Evolutionary conservation across 2,888 invertebrate genomes (phyloP).

Genomic region (Amiota communis): DNA sequence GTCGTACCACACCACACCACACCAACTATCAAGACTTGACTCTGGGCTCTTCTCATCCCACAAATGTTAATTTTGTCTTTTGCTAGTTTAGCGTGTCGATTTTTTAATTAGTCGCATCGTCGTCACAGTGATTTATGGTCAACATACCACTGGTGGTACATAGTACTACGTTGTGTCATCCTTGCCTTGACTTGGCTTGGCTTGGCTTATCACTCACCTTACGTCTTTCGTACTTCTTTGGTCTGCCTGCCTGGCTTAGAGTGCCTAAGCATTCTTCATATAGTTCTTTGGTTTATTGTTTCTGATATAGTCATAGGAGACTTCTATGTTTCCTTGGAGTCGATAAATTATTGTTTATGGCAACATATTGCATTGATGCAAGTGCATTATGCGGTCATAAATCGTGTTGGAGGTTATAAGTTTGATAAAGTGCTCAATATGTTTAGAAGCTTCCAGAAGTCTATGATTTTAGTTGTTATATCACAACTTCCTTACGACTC

Average conservation of each 20-base stretch:
- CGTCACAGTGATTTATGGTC: constrained; percentile 63
- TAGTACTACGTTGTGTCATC: neutral
- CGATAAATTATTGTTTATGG: constrained; percentile 12
- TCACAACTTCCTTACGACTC: neutral
- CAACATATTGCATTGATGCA: neutral
- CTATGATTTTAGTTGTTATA: neutral
- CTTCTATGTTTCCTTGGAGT: neutral
- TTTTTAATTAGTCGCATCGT: constrained; percentile 66
- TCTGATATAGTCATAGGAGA: neutral
- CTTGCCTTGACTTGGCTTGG: neutral
- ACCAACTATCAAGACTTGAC: neutral
- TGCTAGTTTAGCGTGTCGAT: constrained; percentile 67
- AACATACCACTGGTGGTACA: constrained; percentile 21
- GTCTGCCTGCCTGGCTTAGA: neutral
- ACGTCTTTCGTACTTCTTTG: neutral
- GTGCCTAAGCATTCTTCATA: constrained; percentile 8
- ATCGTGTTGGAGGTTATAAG: neutral
- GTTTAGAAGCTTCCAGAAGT: neutral
- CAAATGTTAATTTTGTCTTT: constrained; percentile 65
- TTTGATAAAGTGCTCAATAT: neutral
- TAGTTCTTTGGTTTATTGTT: constrained; percentile 18
- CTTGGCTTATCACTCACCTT: neutral
- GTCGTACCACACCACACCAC: constrained; percentile 1
- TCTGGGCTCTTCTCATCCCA: constrained; percentile 31
- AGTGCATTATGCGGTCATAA: neutral